These are phyloP conservation scores for Cataglyphis altisquamis DNA, from an alignment of 2,888 invertebrate genomes.

Conservation along the genomic window DNA sequence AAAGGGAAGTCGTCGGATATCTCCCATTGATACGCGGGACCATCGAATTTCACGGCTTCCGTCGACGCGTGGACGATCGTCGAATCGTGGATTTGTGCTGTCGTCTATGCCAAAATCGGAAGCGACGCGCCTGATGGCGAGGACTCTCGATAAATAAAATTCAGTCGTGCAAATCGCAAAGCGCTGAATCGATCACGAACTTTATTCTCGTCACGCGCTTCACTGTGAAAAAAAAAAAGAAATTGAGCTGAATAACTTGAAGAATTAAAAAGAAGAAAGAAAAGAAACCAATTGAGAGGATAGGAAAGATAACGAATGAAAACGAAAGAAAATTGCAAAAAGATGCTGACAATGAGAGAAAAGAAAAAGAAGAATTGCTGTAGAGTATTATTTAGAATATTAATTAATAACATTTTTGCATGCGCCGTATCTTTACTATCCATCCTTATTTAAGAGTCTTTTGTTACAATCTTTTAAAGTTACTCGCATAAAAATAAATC, in stretches of 20 bases:
- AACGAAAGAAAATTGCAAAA: background rate
- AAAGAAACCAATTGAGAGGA: background rate
- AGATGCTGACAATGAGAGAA: background rate
- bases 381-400: background rate
- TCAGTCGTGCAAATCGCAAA: constrained; percentile 41
- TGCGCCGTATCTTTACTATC: background rate
- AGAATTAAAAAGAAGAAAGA: background rate
- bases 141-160: constrained; percentile 55
- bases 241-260: background rate
- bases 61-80: constrained; percentile 16
- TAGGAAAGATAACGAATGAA: background rate
- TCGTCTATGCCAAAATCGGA: constrained; percentile 42
- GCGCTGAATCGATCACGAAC: constrained; percentile 35
- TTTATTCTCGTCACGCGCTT: constrained; percentile 13
- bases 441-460: too few species aligned
- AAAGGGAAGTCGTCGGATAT: constrained; percentile 18
- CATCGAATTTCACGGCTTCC: constrained; percentile 55
- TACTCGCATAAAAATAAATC: background rate
- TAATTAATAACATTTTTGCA: constrained; percentile 13
- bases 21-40: constrained; percentile 49
- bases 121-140: constrained; percentile 9
- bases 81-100: constrained; percentile 28
- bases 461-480: background rate
- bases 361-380: background rate
- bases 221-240: background rate